These are phyloP conservation scores for Poecilus cupreus DNA, from an alignment of 2,888 invertebrate genomes.

Conservation along the genomic window DNA sequence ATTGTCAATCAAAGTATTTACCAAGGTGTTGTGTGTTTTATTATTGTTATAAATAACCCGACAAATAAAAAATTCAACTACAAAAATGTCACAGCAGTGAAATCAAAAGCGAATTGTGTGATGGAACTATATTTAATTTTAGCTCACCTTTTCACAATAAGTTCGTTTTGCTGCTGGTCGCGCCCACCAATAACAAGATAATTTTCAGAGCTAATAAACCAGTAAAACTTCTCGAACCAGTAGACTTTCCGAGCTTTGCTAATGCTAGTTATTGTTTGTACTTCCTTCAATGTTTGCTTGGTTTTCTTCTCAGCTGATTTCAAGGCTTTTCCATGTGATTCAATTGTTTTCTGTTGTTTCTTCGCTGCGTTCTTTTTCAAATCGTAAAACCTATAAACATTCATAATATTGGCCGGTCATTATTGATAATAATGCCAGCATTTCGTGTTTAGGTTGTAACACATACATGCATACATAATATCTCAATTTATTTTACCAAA, in stretches of 20 bases:
- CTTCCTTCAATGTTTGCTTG: slow-evolving; percentile 94
- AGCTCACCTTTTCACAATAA: slow-evolving; percentile 89
- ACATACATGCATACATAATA: no score
- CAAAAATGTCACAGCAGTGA: no score
- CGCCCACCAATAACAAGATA: slow-evolving; percentile 95
- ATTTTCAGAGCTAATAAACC: slow-evolving; percentile 99
- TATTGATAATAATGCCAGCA: no score
- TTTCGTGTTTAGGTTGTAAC: no score
- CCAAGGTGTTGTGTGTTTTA: no score
- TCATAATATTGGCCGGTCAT: no score
- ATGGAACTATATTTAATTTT: no score
- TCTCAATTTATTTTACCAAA: no score
- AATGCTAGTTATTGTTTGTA: slow-evolving; percentile 90
- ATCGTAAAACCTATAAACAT: slow-evolving; percentile 85
- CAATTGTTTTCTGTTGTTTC: slow-evolving; percentile 96
- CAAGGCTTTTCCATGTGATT: slow-evolving; percentile 93
- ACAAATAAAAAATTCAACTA: no score
- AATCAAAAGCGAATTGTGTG: no score
- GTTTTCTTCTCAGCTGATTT: slow-evolving; percentile 97
- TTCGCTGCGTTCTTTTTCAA: slow-evolving; percentile 92
- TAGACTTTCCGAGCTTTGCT: slow-evolving; percentile 95
- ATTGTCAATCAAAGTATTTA: no score
- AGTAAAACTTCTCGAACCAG: slow-evolving; percentile 99
- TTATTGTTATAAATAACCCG: no score
- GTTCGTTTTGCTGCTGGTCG: slow-evolving; percentile 98